Evolutionary conservation across 2,113 vertebrate genomes (phyloP), one percentile per base, ranked within the genome.

Genomic region (Penelope pileata): DNA sequence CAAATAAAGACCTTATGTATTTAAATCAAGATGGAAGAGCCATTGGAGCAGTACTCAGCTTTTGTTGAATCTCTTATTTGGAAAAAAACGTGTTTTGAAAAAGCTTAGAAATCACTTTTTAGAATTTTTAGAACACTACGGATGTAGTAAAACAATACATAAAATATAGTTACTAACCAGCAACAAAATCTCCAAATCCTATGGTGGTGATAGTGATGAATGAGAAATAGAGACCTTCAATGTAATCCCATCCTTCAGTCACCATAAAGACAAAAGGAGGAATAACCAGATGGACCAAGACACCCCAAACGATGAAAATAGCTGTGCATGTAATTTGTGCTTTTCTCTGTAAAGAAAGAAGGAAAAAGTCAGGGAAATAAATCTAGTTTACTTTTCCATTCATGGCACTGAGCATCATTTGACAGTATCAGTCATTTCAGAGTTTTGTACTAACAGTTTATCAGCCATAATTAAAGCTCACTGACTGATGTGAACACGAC

Each of bases 121-220:
- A 1, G 2, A 75, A 59, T 48, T 16, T 60, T 88, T 51, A 67
- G 43, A 90, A 73, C 10, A 22, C 16, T 53, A 38, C 16, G 36
- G 21, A 54, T 1, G 3, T 27, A 63, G 54, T 34, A 9, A 92
- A 88, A 73, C 66, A 73, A 63, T 27, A 77, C 1, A 50, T 36
- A 74, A 36, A 82, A 82, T 43, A 34, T 34, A 23, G 54, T 77
- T 86, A 97, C 97, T 93, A 90, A 99, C 99, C 99, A 79, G 99
- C 99, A 62, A 99, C 99, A 48, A 99, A 98, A 97, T 99, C 99
- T 62, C 99, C 99, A 87, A 99, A 99, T 91, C 99, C 99, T 79
- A 99, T 99, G 83, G 99, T 99, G 74, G 99, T 99, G 97, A 99
- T 99, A 70, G 99, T 99, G 96, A 99, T 99, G 88, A 99, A 99